Base-by-base conservation (phyloP, 2,113 vertebrate species). In the Rutilus rutilus region DNA sequence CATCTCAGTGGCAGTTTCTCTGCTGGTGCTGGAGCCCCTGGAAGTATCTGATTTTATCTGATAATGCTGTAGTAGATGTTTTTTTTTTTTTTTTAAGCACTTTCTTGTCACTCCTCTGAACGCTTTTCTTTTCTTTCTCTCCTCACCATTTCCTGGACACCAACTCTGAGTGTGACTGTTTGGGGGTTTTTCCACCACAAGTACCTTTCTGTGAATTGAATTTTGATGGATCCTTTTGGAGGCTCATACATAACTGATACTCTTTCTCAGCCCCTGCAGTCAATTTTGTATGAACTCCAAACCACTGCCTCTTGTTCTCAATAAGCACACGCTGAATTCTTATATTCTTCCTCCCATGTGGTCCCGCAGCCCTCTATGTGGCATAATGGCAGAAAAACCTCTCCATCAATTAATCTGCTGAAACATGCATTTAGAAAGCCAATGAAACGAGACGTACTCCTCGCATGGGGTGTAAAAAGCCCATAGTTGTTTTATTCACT, bases 201-300 rank as follows among this genome's bases (percentile, higher is more conserved):
- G 73, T 50, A 78, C 65, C 30, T 79, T 79, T 59, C 25, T 79
- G 76, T 57, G 81, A 86, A 86, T 84, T 65, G 21, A 86, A 80
- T 75, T 86, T 60, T 84, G 47, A 83, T 78, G 74, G 78, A 57
- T 71, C 36, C 59, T 77, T 45, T 42, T 64, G 57, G 73, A 84
- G 39, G 71, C 54, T 84, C 25, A 77, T 77, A 77, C 42, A 77
- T 76, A 50, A 77, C 57, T 25, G 25, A 64, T 36, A 62, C 57
- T 11, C 12, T 33, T 60, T 75, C 25, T 60, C 54, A 74, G 33
- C 74, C 73, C 62, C 45, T 75, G 47, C 65, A 78, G 54, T 85
- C 25, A 75, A 27, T 59, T 17, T 59, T 64, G 64, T 85, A 84
- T 80, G 82, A 65, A 42, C 82, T 78, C 25, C 15, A 52, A 62